These are phyloP conservation scores for Belonocnema kinseyi DNA, from an alignment of 1,140 invertebrate species.

Conservation along the genomic window DNA sequence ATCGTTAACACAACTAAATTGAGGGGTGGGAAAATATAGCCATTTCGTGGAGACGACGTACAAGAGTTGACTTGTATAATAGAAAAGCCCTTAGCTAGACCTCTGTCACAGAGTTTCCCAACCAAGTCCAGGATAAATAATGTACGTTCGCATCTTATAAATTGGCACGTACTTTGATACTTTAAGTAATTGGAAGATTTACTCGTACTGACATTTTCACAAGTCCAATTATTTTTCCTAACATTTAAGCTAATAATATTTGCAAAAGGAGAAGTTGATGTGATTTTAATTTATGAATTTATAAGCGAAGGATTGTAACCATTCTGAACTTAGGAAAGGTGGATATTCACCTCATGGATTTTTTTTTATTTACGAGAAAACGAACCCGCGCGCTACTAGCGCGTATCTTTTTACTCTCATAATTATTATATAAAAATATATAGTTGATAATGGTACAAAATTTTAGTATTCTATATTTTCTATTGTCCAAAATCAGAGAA, in stretches of 20 bases:
- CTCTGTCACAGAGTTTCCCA: neutral
- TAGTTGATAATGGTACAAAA: too few relatives aligned
- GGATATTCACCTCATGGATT: too few relatives aligned
- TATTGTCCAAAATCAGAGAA: too few relatives aligned
- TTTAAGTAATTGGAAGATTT: conserved; percentile 4
- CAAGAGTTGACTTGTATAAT: conserved; percentile 10
- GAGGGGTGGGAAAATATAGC: conserved; percentile 14
- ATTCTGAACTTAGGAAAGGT: too few relatives aligned
- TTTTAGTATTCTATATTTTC: too few relatives aligned
- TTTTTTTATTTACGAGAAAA: too few relatives aligned
- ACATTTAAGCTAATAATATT: neutral
- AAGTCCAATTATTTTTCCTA: neutral
- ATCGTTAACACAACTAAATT: conserved; percentile 22
- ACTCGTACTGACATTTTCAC: neutral
- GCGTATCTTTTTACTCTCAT: too few relatives aligned
- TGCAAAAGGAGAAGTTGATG: neutral
- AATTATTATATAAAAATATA: too few relatives aligned
- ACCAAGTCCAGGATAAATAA: neutral
- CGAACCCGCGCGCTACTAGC: too few relatives aligned
- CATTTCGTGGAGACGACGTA: conserved; percentile 1
- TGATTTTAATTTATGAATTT: neutral
- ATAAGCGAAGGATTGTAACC: too few relatives aligned
- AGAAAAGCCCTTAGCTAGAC: conserved; percentile 15
- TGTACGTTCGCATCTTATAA: neutral
- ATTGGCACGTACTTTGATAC: conserved; percentile 9